Base-by-base conservation (phyloP, 2,888 invertebrate genomes). In the Uloborus plumipes region DNA sequence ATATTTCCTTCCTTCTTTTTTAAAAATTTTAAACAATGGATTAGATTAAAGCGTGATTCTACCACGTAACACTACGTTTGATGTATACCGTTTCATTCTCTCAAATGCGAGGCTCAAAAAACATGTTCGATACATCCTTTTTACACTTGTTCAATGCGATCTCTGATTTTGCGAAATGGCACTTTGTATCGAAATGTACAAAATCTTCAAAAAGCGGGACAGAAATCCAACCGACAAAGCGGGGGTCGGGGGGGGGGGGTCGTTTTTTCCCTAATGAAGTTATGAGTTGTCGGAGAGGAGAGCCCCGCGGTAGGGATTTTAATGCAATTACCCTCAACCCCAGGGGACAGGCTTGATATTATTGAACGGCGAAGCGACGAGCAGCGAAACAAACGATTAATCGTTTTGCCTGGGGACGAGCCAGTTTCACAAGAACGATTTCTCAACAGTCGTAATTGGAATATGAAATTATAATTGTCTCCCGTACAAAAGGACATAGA, bases 321-420 rank as follows among this genome's bases (percentile, higher is more conserved):
- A 78, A 78, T 78, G 71, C 47, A 78, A 78, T 78, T 71, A 55
- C 64, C 50, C 39, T 65, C 65, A 16, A 69, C 71, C 71, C 50
- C 65, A 22, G 70, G 78, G 71, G 71, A 22, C 55, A 31, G 65
- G 71, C 66, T 67, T 66, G 39, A 66, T 66, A 50, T 65, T 53
- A 65, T 47, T 53, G 74, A 74, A 58, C 66, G 66, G 64, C 55
- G 39, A 4, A 11, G 39, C 39, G 73, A 73, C 65, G 58, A 31
- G n/a, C 39, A 65, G 49, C 53, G 67, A 59, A 66, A 67, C 26
- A 65, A 22, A 75, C 75, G 75, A 75, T 75, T 75, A 75, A 75
- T 75, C 75, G 66, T 75, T 59, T n/a, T 59, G 50, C 47, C 50
- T 49, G 67, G 75, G 59, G 20, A 49, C 18, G 31, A 11, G 16